Evolutionary conservation across 2,797 vertebrate genomes (phyloP).

Genomic region (Cyclura pinguis): DNA sequence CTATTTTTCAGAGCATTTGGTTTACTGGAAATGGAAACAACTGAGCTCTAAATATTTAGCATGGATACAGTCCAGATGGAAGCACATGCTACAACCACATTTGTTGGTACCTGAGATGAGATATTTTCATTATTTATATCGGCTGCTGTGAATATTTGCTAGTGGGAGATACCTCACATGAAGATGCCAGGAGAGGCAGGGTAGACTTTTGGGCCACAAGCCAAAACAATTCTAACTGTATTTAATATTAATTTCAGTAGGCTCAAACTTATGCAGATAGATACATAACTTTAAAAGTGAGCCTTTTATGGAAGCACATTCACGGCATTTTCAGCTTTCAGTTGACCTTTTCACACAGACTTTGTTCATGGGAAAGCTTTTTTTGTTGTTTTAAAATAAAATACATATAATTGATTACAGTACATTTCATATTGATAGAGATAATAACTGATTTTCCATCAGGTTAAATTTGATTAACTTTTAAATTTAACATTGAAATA

Average conservation of each 20-base stretch:
- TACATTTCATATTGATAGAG: too few species aligned
- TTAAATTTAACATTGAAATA: too few species aligned
- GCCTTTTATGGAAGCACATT: background rate
- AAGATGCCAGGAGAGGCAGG: background rate
- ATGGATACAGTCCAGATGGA: background rate
- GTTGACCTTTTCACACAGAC: background rate
- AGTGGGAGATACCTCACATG: background rate
- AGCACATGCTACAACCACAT: background rate
- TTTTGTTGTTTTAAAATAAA: too few species aligned
- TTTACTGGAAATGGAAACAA: background rate
- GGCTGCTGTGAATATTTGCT: background rate
- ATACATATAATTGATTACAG: too few species aligned
- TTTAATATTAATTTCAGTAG: background rate
- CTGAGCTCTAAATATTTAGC: background rate
- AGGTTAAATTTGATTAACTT: too few species aligned
- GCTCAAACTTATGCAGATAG: background rate
- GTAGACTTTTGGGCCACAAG: background rate
- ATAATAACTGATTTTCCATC: too few species aligned
- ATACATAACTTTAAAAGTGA: background rate
- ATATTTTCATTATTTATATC: background rate
- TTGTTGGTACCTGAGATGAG: background rate
- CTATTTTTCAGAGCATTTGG: slow-evolving; percentile 7
- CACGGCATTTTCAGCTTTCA: background rate
- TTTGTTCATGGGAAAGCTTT: too few species aligned
- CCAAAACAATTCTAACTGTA: background rate